phyloP scores from a whole-genome alignment of 2,888 invertebrate genomes.

The Zaprionus bogoriensis region DNA sequence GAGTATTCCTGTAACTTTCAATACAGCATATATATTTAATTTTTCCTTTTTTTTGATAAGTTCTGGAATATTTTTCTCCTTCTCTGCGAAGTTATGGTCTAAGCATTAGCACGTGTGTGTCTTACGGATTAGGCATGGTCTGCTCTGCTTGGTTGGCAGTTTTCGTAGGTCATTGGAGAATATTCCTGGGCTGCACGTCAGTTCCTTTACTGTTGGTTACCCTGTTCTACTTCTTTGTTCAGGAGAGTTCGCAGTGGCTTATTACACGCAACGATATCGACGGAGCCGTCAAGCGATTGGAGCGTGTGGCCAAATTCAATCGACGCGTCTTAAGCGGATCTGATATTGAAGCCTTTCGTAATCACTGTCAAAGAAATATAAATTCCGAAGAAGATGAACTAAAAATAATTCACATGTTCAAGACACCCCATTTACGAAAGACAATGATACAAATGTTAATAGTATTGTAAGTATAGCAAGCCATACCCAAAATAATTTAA shows the following conservation, averaged over 20 bases:
- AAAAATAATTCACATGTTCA: background rate
- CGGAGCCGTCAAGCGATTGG: background rate
- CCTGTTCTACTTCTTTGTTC: constrained; percentile 83
- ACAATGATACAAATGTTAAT: background rate
- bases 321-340: background rate
- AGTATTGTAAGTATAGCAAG: background rate
- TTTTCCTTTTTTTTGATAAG: constrained; percentile 78
- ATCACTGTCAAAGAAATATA: background rate
- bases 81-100: constrained; percentile 84
- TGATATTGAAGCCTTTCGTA: background rate
- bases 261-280: constrained; percentile 82
- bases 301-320: background rate
- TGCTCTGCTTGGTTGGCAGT: constrained; percentile 83
- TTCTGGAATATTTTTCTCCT: constrained; percentile 85
- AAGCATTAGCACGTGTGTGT: too few species aligned
- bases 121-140: too few species aligned
- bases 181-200: constrained; percentile 83
- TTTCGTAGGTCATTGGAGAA: constrained; percentile 83
- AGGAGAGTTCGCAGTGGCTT: constrained; percentile 86
- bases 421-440: background rate
- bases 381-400: background rate
- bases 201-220: constrained; percentile 83
- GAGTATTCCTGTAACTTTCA: too few species aligned
- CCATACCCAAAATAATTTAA: background rate
- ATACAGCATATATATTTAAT: background rate